phyloP scores from a whole-genome alignment of 2,113 vertebrate species.

The Mesoclemmys tuberculata region DNA sequence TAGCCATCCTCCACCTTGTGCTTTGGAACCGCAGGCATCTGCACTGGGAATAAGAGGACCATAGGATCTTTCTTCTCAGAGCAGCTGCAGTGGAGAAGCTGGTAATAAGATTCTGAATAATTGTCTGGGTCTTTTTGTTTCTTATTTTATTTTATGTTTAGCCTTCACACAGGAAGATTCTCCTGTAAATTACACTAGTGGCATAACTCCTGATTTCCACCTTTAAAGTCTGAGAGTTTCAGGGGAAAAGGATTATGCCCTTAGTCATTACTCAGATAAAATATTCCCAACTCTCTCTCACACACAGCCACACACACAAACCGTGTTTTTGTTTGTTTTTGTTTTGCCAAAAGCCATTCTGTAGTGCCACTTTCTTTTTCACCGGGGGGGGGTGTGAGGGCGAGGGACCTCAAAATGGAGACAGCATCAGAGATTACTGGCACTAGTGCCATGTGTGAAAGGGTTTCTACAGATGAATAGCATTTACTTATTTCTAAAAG shows the following conservation, averaged over 20 bases:
- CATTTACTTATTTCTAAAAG: not conserved
- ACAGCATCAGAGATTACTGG: not conserved
- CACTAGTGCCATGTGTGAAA: not conserved
- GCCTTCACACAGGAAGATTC: not conserved
- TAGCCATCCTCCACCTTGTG: accelerated
- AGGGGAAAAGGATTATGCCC: too few species aligned
- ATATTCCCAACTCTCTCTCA: not conserved
- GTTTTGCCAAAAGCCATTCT: not conserved
- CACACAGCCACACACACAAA: not conserved
- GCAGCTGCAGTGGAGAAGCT: not conserved
- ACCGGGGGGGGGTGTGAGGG: too few species aligned
- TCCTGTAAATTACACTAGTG: not conserved
- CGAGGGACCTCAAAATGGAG: not conserved
- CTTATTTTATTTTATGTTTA: not conserved
- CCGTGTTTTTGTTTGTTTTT: not conserved
- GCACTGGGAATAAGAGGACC: not conserved
- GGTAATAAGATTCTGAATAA: not conserved
- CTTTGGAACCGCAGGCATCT: accelerated
- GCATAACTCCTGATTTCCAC: not conserved
- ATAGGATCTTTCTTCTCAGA: not conserved
- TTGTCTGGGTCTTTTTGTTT: not conserved
- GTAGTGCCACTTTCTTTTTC: not conserved
- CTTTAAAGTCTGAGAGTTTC: not conserved
- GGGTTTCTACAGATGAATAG: not conserved
- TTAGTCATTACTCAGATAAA: not conserved